phyloP scores from a whole-genome alignment of 2,113 vertebrate species.

The Stegostoma tigrinum region DNA sequence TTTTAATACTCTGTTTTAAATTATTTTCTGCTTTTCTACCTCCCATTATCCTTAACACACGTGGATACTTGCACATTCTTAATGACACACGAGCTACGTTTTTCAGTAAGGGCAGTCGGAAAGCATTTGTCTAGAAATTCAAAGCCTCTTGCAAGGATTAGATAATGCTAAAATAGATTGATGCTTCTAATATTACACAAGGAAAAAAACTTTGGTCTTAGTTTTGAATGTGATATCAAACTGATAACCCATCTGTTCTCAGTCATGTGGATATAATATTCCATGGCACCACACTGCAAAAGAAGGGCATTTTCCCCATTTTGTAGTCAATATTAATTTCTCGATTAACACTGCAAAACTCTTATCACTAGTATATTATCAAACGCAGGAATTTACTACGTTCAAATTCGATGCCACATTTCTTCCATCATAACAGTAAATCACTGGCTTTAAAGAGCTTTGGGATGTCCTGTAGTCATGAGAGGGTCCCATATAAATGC shows the following conservation, averaged over 20 bases:
- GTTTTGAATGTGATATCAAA: slow-evolving; percentile 41
- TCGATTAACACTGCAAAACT: background rate
- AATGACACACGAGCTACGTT: background rate
- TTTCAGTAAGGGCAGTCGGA: background rate
- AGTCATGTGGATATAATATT: background rate
- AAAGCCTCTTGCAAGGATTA: background rate
- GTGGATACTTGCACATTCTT: background rate
- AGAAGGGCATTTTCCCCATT: background rate
- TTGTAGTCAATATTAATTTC: background rate
- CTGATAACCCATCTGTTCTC: slow-evolving; percentile 21
- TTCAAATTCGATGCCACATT: background rate
- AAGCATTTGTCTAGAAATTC: background rate
- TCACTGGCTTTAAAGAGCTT: background rate
- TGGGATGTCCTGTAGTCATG: background rate
- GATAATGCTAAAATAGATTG: background rate
- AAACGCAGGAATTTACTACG: background rate
- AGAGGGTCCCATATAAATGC: background rate
- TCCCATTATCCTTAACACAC: background rate
- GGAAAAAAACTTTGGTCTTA: slow-evolving; percentile 38
- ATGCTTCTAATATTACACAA: background rate
- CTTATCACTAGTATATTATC: background rate
- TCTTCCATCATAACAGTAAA: background rate
- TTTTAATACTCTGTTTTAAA: slow-evolving; percentile 18
- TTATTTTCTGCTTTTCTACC: background rate
- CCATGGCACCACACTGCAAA: background rate